Evolutionary conservation across 2,113 vertebrate species (phyloP), one percentile per base, ranked within the genome.

Genomic region (Phocoena sinus): DNA sequence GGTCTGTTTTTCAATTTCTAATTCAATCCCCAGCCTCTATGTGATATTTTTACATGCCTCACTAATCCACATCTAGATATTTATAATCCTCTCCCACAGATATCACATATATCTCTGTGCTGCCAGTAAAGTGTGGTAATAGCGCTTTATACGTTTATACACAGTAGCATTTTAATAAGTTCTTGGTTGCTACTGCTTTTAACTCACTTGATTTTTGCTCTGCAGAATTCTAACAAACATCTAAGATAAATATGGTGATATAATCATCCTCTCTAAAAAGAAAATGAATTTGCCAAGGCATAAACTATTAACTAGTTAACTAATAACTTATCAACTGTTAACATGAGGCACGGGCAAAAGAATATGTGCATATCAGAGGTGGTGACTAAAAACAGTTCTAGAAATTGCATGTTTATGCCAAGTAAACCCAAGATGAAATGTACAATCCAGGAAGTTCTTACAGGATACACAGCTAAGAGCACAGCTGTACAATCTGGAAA

Each of bases 401-500:
- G 12, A 91, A 90, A 76, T 31, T 65, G 4, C 7, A n/a, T 89
- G 21, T 63, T 95, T 81, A 58, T 93, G 41, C 31, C 36, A 93
- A 20, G 50, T 74, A 88, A 83, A 77, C 56, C 17, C 33, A 96
- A 86, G n/a, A 96, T 88, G 8, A 96, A 90, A 47, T 88, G 5
- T 62, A 89, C 26, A 65, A 73, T 44, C 9, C 9, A 88, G 33
- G 76, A n/a, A 84, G 50, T 56, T 89, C 11, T 33, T 85, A 76
- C 20, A 65, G 50, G 41, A 74, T 36, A 68, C 31, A 89, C 28
- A 95, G 60, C 65, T 71, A 80, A 96, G 60, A 94, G 23, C 17
- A 89, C 5, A 94, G 21, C 8, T 79, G 26, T 74, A 87, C 8
- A 86, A 93, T 76, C 44, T 95, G 58, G 25, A 97, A 95, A 88